phyloP scores from a whole-genome alignment of 2,888 invertebrate species.

The Microctonus brassicae region DNA sequence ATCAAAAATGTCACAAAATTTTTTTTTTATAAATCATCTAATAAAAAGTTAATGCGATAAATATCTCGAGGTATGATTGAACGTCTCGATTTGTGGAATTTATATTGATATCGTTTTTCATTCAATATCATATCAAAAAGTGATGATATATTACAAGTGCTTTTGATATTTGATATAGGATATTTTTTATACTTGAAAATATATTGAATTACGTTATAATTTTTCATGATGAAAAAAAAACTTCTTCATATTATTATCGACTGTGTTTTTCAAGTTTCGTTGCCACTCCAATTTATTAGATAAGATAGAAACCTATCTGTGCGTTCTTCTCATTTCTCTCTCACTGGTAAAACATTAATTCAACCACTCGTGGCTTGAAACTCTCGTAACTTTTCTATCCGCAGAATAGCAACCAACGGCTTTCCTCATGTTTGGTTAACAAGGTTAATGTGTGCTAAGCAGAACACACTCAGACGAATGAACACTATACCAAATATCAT shows the following conservation, averaged over 20 bases:
- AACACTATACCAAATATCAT: background rate
- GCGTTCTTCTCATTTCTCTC: background rate
- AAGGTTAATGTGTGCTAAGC: background rate
- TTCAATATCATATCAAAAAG: background rate
- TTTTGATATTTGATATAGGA: background rate
- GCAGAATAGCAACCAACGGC: background rate
- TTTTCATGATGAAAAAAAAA: background rate
- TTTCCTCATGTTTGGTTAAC: background rate
- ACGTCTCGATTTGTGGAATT: background rate
- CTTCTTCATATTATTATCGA: background rate
- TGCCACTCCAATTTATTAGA: background rate
- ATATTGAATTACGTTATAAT: no score
- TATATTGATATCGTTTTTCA: background rate
- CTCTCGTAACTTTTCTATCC: background rate
- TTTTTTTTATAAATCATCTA: background rate
- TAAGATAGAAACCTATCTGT: background rate
- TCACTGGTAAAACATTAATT: background rate
- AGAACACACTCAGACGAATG: background rate
- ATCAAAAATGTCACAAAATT: background rate
- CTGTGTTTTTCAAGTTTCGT: background rate
- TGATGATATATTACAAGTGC: no score
- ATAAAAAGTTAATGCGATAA: background rate
- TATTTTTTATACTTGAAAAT: no score
- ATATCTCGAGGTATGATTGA: background rate
- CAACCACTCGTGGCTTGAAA: background rate